Evolutionary conservation across 2,113 vertebrate genomes (phyloP), one percentile per base, ranked within the genome.

Genomic region (Laticauda laticaudata): DNA sequence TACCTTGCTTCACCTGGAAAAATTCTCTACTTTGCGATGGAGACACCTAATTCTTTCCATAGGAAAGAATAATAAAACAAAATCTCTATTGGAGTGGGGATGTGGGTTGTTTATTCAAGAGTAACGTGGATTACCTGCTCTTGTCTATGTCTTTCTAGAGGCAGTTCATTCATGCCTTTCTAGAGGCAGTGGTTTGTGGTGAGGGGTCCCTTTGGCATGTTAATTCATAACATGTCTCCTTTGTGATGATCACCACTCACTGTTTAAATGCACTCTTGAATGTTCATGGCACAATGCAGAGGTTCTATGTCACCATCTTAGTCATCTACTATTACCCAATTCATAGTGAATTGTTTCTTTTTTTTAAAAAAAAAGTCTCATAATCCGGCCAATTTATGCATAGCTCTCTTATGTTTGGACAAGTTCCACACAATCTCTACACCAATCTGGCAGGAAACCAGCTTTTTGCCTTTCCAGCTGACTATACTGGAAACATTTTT

Each of bases 251-350:
- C 61, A 23, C 29, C 92, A 0, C 21, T 95, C 92, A 88, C 56
- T 89, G 95, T 94, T 95, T 92, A 97, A 95, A 93, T 95, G 93
- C 59, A 94, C 94, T 91, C 29, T 96, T 94, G 95, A 92, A 21
- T 93, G 1, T 0, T 93, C 91, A 75, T 87, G 95, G 96, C 95
- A 96, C 95, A 94, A 95, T 95, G 85, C 88, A 95, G 94, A 88
- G 29, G 24, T 29, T 88, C n/a, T 55, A n/a, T 94, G 91, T 96
- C 10, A 45, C 6, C 9, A 4, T 86, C 23, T 86, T 34, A 86
- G 10, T 86, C 24, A 69, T 2, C 21, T 86, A 45, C 85, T 86
- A 45, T 86, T 43, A 86, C 48, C 18, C 15, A 34, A 21, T 59
- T 86, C 64, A 91, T 81, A 34, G 14, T 91, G 14, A 45, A 57